These are phyloP conservation scores for Cromileptes altivelis DNA, from an alignment of 2,113 vertebrate species.

Conservation along the genomic window DNA sequence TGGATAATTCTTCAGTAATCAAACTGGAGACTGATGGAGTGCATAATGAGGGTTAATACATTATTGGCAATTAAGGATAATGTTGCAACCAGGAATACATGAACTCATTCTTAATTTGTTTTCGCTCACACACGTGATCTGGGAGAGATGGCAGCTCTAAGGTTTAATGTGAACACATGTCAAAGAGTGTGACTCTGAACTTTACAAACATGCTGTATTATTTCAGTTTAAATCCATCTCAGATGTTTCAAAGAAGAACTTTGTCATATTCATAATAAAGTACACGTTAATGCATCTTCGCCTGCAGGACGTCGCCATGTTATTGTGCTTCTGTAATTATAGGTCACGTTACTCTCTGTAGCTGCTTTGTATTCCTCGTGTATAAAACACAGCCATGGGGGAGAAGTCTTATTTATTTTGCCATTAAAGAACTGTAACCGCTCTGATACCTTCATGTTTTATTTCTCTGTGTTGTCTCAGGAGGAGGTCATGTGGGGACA, in stretches of 20 bases:
- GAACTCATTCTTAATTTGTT: too few species aligned
- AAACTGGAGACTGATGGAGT: not conserved
- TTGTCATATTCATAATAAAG: not conserved
- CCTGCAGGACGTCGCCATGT: not conserved
- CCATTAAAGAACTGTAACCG: slow-evolving; percentile 36
- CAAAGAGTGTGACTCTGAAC: not conserved
- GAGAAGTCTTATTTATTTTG: slow-evolving; percentile 31
- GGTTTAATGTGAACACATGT: slow-evolving; percentile 4
- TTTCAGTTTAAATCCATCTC: not conserved
- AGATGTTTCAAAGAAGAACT: not conserved
- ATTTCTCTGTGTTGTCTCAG: not conserved
- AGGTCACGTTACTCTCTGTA: not conserved
- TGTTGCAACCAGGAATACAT: not conserved
- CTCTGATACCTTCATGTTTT: not conserved
- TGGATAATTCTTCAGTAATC: not conserved
- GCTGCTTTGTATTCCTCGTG: slow-evolving; percentile 17
- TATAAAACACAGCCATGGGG: not conserved
- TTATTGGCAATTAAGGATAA: not conserved
- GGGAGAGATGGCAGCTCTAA: slow-evolving; percentile 1
- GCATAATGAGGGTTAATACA: too few species aligned
- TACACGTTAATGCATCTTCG: not conserved
- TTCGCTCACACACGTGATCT: not conserved
- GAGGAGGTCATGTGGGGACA: slow-evolving; percentile 15
- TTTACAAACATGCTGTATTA: not conserved
- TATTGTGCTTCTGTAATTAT: slow-evolving; percentile 7